Evolutionary conservation across 1,140 invertebrate species (phyloP), one percentile per base, ranked within the genome.

Genomic region (Halyomorpha halys): DNA sequence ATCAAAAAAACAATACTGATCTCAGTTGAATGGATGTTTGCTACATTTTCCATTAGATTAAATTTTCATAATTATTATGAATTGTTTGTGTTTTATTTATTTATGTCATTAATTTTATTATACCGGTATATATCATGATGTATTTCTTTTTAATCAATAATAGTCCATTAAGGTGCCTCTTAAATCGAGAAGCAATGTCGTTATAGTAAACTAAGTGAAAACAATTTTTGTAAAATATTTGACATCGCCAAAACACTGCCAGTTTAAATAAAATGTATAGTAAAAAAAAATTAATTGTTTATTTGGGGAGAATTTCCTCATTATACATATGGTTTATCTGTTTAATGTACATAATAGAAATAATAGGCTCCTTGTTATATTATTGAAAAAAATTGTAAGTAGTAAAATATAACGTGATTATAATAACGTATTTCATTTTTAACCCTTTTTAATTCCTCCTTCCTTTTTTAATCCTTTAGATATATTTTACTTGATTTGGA

Each of bases 331-430:
- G 53, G 23, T 56, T 56, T 56, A 56, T 56, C 5, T 5, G 47
- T 49, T 49, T 49, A 23, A 23, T 56, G 53, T 56, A 56, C 18
- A 56, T 56, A 56, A 49, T 25, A 56, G 53, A 56, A 23, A 56
- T 56, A 56, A 15, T 56, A 56, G 23, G 53, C 18, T 56, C 23
- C 53, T 56, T 56, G 53, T 56, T 56, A 56, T 56, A 56, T 25
- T 56, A 56, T 56, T 56, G 53, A 56, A 56, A 56, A n/a, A 56
- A 23, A 56, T 23, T 56, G 53, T 56, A 56, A 56, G 53, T 56
- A 56, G 53, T 23, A 15, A 56, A 56, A 56, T 56, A 56, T 23
- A 56, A 56, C 23, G 23, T 56, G 23, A 56, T 56, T 56, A 56
- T 56, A 56, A 23, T 56, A 56, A 56, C 1, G 15, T 23, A 27